Percentiles rank a stretch among this genome's conserved stretches.
phyloP scores from a whole-genome alignment of 2,797 vertebrate genomes.

The Rallus crepitans region DNA sequence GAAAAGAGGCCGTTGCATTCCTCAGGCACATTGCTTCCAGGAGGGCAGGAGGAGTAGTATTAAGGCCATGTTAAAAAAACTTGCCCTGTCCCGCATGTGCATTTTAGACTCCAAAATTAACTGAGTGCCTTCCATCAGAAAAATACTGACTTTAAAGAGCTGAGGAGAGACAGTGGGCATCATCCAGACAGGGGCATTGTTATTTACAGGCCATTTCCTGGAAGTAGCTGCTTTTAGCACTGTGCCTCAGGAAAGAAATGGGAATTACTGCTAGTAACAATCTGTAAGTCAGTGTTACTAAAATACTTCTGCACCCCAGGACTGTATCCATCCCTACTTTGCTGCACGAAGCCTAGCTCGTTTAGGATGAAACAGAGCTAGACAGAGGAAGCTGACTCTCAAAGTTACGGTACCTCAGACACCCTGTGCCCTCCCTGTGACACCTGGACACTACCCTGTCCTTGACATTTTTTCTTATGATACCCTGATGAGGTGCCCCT shows the following conservation, averaged over 20 bases:
- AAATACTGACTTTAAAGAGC: neutral
- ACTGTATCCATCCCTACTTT: neutral
- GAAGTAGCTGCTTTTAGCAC: neutral
- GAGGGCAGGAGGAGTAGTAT: neutral
- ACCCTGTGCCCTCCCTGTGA: neutral
- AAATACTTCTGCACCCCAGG: neutral
- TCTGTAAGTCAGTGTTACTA: neutral
- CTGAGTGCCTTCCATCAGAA: neutral
- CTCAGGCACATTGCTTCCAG: neutral
- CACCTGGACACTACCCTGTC: neutral
- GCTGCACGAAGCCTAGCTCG: neutral
- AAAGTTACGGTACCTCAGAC: neutral
- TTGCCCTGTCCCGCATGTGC: neutral
- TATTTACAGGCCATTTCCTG: neutral
- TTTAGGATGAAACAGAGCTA: neutral
- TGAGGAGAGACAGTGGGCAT: neutral
- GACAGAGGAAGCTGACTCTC: neutral
- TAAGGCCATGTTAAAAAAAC: neutral
- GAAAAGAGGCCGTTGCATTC: constrained; percentile 42
- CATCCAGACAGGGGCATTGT: neutral
- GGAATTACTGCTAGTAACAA: neutral
- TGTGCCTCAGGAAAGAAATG: neutral
- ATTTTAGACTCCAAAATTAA: constrained; percentile 3
- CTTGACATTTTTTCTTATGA: neutral
- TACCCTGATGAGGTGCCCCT: neutral